phyloP scores from a whole-genome alignment of 2,888 invertebrate genomes.

The Scaptodrosophila latifasciaeformis region DNA sequence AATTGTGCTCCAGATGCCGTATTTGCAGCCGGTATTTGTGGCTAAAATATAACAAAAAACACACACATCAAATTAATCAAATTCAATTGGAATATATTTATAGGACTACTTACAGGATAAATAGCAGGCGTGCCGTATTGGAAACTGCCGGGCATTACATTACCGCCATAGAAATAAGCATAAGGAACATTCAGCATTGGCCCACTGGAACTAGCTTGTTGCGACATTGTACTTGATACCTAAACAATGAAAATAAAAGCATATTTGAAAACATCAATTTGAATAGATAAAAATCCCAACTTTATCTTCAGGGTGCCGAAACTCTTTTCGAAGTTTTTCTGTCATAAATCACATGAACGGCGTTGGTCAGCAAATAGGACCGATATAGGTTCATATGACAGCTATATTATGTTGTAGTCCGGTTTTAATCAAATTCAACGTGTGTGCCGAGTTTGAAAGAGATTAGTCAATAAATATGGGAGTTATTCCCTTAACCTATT shows the following conservation, averaged over 20 bases:
- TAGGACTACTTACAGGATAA: slow-evolving; percentile 78
- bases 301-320: too few relatives aligned
- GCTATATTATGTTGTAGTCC: too few relatives aligned
- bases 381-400: too few relatives aligned
- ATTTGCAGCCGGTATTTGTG: slow-evolving; percentile 85
- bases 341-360: too few relatives aligned
- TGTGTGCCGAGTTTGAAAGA: too few relatives aligned
- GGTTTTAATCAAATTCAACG: too few relatives aligned
- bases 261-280: not conserved
- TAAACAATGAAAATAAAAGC: slow-evolving; percentile 34
- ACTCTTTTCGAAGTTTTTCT: too few relatives aligned
- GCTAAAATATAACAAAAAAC: slow-evolving; percentile 26
- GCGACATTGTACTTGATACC: slow-evolving; percentile 85
- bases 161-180: slow-evolving; percentile 81
- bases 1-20: slow-evolving; percentile 84
- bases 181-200: slow-evolving; percentile 76
- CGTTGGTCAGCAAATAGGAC: too few relatives aligned
- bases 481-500: too few relatives aligned
- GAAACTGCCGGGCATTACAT: slow-evolving; percentile 82
- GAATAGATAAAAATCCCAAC: too few relatives aligned
- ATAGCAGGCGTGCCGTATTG: slow-evolving; percentile 82
- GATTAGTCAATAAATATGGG: too few relatives aligned
- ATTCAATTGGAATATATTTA: not conserved
- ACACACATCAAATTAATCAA: not conserved
- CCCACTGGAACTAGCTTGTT: slow-evolving; percentile 78